Conservation (phyloP, 2,113 vertebrate genomes). For the Octodon degus region DNA sequence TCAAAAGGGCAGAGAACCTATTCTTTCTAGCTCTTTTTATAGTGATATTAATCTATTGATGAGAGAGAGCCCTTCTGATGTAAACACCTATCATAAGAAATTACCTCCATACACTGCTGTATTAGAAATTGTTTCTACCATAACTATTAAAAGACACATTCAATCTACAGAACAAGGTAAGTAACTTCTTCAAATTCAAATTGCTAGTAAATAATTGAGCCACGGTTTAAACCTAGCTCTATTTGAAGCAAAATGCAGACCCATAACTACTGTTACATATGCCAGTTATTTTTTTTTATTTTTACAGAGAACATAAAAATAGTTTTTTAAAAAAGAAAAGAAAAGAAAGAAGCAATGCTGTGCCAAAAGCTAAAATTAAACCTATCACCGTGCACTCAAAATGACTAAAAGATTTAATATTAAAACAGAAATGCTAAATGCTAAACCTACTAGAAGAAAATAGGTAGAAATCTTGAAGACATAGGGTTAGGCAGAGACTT, state of each 20-base stretch:
- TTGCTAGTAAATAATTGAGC: not conserved
- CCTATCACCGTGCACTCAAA: no score
- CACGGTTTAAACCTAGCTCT: not conserved
- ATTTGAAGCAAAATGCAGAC: constrained; percentile 21
- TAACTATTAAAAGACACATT: not conserved
- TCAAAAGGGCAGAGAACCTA: not conserved
- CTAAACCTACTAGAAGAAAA: no score
- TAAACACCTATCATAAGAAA: not conserved
- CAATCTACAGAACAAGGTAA: not conserved
- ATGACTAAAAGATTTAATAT: no score
- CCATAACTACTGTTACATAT: not conserved
- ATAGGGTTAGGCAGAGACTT: no score
- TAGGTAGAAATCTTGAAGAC: no score
- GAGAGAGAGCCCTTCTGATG: not conserved
- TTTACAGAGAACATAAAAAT: no score
- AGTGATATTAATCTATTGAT: not conserved
- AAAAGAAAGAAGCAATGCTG: no score
- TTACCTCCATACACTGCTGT: not conserved
- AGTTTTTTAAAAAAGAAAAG: no score
- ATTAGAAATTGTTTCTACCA: not conserved
- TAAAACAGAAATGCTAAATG: no score
- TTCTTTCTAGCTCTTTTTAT: not conserved
- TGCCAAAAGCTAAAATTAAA: no score
- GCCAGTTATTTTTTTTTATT: not conserved
- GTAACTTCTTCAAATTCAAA: not conserved